Conservation (phyloP, 2,888 invertebrate genomes). For the Onthophagus sagittarius region DNA sequence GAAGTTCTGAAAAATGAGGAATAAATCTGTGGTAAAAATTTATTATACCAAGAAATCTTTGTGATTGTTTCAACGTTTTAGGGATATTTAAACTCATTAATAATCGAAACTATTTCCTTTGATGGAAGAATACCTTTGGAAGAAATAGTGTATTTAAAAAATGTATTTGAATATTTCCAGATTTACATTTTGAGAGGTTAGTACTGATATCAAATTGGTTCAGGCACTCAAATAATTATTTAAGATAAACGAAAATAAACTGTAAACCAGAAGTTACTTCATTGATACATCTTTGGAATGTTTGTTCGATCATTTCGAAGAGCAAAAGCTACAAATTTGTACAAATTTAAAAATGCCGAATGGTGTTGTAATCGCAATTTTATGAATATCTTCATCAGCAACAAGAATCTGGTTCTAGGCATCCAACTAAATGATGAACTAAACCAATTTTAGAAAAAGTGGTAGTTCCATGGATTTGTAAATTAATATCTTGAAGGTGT, state of each 20-base stretch:
- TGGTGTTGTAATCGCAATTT: constrained; percentile 31
- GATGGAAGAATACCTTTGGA: too few relatives aligned
- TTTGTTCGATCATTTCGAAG: constrained; percentile 43
- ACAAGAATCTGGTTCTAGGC: too few relatives aligned
- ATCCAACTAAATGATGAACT: constrained; percentile 31
- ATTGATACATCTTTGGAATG: constrained; percentile 27
- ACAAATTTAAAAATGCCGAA: constrained; percentile 35
- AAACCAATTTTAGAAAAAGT: constrained; percentile 39
- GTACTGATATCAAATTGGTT: background rate
- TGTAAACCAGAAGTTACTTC: constrained; percentile 34
- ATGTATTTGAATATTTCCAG: background rate
- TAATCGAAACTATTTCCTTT: too few relatives aligned
- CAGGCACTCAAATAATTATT: background rate
- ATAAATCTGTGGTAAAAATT: constrained; percentile 19
- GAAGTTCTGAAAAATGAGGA: too few relatives aligned
- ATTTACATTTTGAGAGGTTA: background rate
- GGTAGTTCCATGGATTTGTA: constrained; percentile 31
- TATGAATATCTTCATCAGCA: constrained; percentile 39
- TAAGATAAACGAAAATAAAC: constrained; percentile 30
- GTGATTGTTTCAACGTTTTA: constrained; percentile 1
- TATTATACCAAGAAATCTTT: constrained; percentile 6
- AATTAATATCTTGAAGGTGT: constrained; percentile 39
- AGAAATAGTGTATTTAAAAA: background rate
- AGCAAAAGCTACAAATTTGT: constrained; percentile 38
- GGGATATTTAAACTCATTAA: background rate